Evolutionary conservation across 2,888 invertebrate genomes (phyloP), one percentile per base, ranked within the genome.

Genomic region (Diarsia dahlii): DNA sequence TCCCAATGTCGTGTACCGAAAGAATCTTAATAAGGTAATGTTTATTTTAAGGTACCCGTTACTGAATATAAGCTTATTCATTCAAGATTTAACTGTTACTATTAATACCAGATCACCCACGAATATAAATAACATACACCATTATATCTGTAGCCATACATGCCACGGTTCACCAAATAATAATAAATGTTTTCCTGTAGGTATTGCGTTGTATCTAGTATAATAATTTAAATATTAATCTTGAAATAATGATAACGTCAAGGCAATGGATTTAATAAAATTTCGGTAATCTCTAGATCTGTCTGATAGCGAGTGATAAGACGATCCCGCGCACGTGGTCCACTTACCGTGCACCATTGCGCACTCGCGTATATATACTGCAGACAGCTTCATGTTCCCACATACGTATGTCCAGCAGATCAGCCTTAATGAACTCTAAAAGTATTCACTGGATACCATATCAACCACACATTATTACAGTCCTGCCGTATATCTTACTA

Each of bases 141-240:
- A 15, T 28, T 18, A 8, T 28, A 15, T 58, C 3, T 18, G 58
- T 28, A 58, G 8, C 28, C 3, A 28, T 9, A 28, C 18, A 58
- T 9, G 28, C 20, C 60, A 39, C 20, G 34, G 34, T 39, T 39
- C 20, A 60, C 10, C 34, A 34, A 60, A 58, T 62, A 20, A 12
- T 39, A 62, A 62, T 5, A 62, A 34, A 62, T 34, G 34, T 62
- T 39, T 20, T 10, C 4, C 20, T 20, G 34, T 34, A 58, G 8
- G 58, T 58, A 58, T 58, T 45, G 18, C 28, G 15, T 34, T 18
- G 34, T 28, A 28, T 60, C 58, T 28, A 20, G 45, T 46, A 15
- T 46, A 70, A 71, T 54, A 18, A 54, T 80, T 54, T 48, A 72
- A 23, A 80, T 76, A 45, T 71, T 73, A 39, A 72, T 63, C 62